phyloP scores from a whole-genome alignment of 2,113 vertebrate genomes.

The Parotia lawesii region DNA sequence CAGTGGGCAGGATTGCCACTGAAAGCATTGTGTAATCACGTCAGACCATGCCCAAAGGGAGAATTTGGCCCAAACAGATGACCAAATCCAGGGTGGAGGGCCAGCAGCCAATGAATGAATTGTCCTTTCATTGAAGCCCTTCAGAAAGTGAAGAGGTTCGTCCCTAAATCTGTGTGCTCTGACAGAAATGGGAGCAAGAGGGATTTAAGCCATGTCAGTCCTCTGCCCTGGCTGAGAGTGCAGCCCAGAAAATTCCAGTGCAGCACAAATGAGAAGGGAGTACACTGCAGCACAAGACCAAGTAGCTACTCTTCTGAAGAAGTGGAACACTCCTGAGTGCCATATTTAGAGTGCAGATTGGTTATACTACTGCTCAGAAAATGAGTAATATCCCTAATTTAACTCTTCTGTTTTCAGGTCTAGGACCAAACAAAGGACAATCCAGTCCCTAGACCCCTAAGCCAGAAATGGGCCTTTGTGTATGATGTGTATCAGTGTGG shows the following conservation, averaged over 20 bases:
- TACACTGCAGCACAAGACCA: neutral
- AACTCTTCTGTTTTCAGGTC: neutral
- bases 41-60: neutral
- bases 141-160: neutral
- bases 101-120: neutral
- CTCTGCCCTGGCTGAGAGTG: neutral
- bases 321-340: neutral
- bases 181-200: neutral
- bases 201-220: neutral
- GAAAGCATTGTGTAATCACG: neutral
- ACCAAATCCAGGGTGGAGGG: neutral
- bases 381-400: neutral
- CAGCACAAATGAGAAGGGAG: neutral
- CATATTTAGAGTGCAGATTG: neutral
- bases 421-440: neutral
- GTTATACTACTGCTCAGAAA: neutral
- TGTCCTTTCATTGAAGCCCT: neutral
- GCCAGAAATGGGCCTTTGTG: neutral
- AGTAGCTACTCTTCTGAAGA: neutral
- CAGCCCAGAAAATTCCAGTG: neutral
- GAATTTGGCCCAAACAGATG: neutral
- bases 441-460: neutral
- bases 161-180: neutral
- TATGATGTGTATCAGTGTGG: neutral
- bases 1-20: neutral